Evolutionary conservation across 2,888 invertebrate genomes (phyloP), one percentile per base, ranked within the genome.

Genomic region (Bembecia ichneumoniformis): DNA sequence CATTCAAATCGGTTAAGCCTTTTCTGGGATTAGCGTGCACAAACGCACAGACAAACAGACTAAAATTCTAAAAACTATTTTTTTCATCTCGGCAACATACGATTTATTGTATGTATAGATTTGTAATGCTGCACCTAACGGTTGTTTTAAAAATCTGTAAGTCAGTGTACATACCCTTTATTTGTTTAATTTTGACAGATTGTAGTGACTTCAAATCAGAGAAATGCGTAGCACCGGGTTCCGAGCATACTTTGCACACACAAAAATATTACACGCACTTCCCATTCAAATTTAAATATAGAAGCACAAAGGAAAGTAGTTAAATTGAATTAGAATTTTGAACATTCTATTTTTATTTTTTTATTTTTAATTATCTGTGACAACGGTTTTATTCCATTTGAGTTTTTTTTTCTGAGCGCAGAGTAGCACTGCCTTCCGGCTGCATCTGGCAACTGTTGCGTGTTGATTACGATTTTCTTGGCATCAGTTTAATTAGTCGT

Each of bases 181-280:
- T 51, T 63, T 73, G 67, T 73, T 75, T 74, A 81, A 81, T 81
- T 74, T 80, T 81, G 77, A 54, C 58, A 55, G 58, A 56, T 69
- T 60, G 55, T 35, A 49, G 46, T 34, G 11, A 47, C 13, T 14
- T n/a, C 11, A 40, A 40, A 40, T 14, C 4, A 40, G 40, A 40
- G 28, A 28, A 28, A 40, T n/a, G 40, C 14, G 14, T 3, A 40
- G n/a, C 14, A 3, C 40, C 2, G 14, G 40, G n/a, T n/a, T 40
- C 40, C 14, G 5, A 13, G 7, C 40, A 13, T 28, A 13, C 40
- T 40, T 40, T 14, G 40, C 40, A 11, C 40, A 40, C 40, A 13
- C n/a, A 36, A 36, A 7, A 40, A 40, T 5, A 40, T 13, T 7
- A 13, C 40, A 14, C 40, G 14, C 40, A 40, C 14, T 40, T 40